Evolutionary conservation across 1,140 invertebrate species (phyloP), one percentile per base, ranked within the genome.

Genomic region (Sarcophaga peregrina): DNA sequence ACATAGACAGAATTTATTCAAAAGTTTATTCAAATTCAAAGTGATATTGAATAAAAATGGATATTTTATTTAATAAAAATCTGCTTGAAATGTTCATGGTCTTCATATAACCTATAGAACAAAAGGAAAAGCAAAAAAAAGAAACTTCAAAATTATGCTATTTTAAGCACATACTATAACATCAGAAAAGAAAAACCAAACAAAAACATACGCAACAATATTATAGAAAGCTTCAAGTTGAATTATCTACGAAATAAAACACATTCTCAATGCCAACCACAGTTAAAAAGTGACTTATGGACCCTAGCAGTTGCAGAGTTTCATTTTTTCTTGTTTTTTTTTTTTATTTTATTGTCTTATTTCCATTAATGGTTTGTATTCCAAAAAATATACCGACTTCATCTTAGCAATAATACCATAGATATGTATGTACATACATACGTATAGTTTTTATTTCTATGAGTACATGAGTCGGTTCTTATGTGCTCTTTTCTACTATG

Each of bases 231-330:
- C 50, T 78, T 78, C 75, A 17, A 78, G 75, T 78, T 78, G 75
- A 78, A 78, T 78, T 78, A 78, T 78, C 75, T 78, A 50, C 15
- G 75, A 78, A 78, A 78, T 78, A 78, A 78, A 78, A 78, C 75
- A 78, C 75, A 78, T 78, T 78, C 75, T 52, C 75, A 78, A 25
- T 78, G 75, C 75, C 75, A 78, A 78, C 75, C 75, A 50, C 75
- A 78, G 75, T 25, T 50, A 76, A 78, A 78, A 52, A 78, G 47
- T 78, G 75, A 78, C 75, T 78, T 78, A 78, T 78, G 47, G 48
- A 52, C 75, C 75, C 50, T 50, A 25, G 4, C 45, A 20, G 20
- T 78, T 68, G 62, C 17, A 68, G 25, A 4, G 25, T 37, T 37
- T 37, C 25, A 37, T 37, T 37, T 37, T 37, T 37, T 37, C 4